phyloP scores from a whole-genome alignment of 2,113 vertebrate genomes.

The Limnothrissa miodon region DNA sequence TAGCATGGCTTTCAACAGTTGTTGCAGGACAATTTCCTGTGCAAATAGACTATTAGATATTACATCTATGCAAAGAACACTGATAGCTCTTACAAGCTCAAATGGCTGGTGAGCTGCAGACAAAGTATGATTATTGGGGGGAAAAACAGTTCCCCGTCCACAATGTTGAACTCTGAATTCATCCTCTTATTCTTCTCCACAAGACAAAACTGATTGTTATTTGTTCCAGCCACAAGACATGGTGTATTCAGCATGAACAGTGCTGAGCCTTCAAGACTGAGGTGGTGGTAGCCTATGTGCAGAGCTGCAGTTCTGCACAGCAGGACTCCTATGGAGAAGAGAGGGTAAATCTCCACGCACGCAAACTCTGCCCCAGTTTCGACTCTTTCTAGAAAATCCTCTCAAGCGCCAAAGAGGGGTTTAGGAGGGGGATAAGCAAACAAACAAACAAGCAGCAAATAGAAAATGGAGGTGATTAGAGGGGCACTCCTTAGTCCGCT shows the following conservation, averaged over 20 bases:
- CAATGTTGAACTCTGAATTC: neutral
- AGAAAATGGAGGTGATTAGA: neutral
- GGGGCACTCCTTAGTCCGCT: neutral
- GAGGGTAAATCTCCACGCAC: constrained; percentile 30
- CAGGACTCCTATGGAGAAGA: neutral
- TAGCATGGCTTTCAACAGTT: no score
- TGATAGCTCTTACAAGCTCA: neutral
- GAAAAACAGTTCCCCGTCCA: neutral
- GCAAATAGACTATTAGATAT: no score
- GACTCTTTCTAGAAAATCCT: constrained; percentile 29
- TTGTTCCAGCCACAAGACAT: neutral
- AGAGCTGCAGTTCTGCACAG: neutral
- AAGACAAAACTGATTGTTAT: neutral
- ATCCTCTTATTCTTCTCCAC: neutral
- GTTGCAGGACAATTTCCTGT: no score
- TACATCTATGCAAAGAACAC: neutral
- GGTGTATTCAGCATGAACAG: neutral
- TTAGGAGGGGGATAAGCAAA: constrained; percentile 14
- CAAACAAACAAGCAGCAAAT: neutral
- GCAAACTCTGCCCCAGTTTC: constrained; percentile 46
- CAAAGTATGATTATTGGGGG: neutral
- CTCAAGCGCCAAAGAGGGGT: constrained; percentile 5
- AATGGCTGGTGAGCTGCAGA: neutral
- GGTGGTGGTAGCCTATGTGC: neutral
- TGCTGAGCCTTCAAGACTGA: neutral